A percentile compares a stretch with the other conserved stretches of the same genome.
phyloP scores from a whole-genome alignment of 1,140 invertebrate species.

The Aphis gossypii region DNA sequence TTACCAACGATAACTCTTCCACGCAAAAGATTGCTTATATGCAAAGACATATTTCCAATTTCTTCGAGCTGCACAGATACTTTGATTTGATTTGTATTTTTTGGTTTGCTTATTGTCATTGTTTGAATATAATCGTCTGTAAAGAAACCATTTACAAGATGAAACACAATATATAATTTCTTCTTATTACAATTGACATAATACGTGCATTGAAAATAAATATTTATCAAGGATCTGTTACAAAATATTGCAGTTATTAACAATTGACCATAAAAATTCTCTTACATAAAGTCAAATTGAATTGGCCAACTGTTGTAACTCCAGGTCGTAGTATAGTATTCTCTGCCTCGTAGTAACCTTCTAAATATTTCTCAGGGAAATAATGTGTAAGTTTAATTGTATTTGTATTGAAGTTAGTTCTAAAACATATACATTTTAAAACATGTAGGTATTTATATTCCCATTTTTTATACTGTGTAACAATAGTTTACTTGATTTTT shows the following conservation, averaged over 20 bases:
- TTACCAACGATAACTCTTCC: slow-evolving; percentile 73
- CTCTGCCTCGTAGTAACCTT: slow-evolving; percentile 74
- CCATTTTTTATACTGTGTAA: not conserved
- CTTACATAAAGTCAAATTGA: slow-evolving; percentile 78
- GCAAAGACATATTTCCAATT: slow-evolving; percentile 77
- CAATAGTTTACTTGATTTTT: slow-evolving; percentile 68
- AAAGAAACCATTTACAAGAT: slow-evolving; percentile 50
- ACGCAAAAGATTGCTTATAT: slow-evolving; percentile 75
- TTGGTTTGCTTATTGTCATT: slow-evolving; percentile 71
- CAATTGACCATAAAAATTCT: slow-evolving; percentile 62
- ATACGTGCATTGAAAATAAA: not conserved
- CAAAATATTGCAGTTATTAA: not conserved
- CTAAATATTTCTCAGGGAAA: slow-evolving; percentile 79
- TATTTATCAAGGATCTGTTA: slow-evolving; percentile 30
- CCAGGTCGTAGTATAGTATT: slow-evolving; percentile 70
- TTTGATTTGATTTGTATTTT: slow-evolving; percentile 66
- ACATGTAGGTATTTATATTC: not conserved
- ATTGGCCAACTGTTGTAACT: slow-evolving; percentile 72
- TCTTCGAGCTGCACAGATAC: slow-evolving; percentile 76
- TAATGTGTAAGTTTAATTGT: slow-evolving; percentile 78
- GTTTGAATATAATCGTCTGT: slow-evolving; percentile 69
- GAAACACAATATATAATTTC: not conserved
- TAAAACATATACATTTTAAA: slow-evolving; percentile 63
- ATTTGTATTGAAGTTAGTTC: slow-evolving; percentile 72
- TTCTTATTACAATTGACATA: not conserved